Evolutionary conservation across 2,113 vertebrate species (phyloP).

Genomic region (Limanda limanda): DNA sequence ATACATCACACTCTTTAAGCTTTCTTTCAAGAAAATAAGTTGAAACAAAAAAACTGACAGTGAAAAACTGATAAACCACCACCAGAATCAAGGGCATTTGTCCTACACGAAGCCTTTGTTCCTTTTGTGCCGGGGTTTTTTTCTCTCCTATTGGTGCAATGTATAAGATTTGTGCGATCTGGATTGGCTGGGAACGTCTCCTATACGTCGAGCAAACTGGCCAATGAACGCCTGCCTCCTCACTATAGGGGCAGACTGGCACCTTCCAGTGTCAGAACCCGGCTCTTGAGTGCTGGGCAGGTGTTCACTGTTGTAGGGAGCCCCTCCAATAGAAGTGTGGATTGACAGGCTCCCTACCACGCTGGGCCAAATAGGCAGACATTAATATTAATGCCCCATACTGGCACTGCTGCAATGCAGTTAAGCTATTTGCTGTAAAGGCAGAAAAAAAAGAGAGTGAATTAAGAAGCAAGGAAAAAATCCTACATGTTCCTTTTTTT

Average conservation of each 20-base stretch:
- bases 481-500: slow-evolving; percentile 33
- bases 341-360: slow-evolving; percentile 78
- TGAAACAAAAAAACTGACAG: background rate
- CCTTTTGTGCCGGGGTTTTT: slow-evolving; percentile 35
- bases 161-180: slow-evolving; percentile 31
- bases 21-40: slow-evolving; percentile 18
- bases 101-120: slow-evolving; percentile 54
- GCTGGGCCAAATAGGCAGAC: slow-evolving; percentile 73
- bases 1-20: slow-evolving; percentile 38
- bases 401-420: slow-evolving; percentile 82
- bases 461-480: slow-evolving; percentile 62
- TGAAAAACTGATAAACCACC: slow-evolving; percentile 10
- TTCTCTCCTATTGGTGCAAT: slow-evolving; percentile 42
- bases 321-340: slow-evolving; percentile 57
- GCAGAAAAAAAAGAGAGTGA: slow-evolving; percentile 60
- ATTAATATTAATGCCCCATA: slow-evolving; percentile 82
- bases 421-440: slow-evolving; percentile 74
- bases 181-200: slow-evolving; percentile 53
- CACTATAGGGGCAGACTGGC: slow-evolving; percentile 32
- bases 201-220: slow-evolving; percentile 28
- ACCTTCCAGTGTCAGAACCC: slow-evolving; percentile 47
- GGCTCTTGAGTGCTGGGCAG: slow-evolving; percentile 31
- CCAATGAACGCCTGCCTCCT: slow-evolving; percentile 43
- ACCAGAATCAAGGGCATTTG: slow-evolving; percentile 44
- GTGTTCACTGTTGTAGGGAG: slow-evolving; percentile 44